phyloP scores from a whole-genome alignment of 35 echinoderm and acorn worm species.

The Stichopus chloronotus region DNA sequence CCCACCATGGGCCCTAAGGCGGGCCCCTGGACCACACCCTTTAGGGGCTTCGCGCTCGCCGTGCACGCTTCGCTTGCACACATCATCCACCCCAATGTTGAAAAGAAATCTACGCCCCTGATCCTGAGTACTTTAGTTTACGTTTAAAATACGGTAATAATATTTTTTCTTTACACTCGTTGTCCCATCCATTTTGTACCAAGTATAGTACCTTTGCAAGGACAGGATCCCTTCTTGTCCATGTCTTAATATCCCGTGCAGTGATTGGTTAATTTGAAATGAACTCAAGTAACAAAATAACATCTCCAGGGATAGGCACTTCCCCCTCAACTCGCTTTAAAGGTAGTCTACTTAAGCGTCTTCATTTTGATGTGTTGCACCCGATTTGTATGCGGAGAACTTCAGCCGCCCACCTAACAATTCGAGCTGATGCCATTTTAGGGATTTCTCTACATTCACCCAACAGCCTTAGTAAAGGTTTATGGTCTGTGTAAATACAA shows the following conservation, averaged over 20 bases:
- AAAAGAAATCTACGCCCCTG: not conserved
- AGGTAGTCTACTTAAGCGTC: conserved; percentile 68
- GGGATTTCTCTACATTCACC: conserved; percentile 23
- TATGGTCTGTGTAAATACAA: conserved; percentile 61
- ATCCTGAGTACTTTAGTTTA: conserved; percentile 23
- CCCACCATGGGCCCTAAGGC: no score
- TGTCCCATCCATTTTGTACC: conserved; percentile 50
- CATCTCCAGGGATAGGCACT: conserved; percentile 49
- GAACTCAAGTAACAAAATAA: conserved; percentile 31
- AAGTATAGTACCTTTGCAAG: not conserved
- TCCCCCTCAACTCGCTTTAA: not conserved
- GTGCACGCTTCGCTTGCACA: no score
- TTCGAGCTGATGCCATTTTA: conserved; percentile 53
- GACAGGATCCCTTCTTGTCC: conserved; percentile 40
- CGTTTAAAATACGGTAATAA: conserved; percentile 53
- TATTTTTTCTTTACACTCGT: conserved; percentile 1
- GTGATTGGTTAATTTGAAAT: not conserved
- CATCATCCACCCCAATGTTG: no score
- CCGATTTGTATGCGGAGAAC: conserved; percentile 65
- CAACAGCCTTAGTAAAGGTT: conserved; percentile 61
- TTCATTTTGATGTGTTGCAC: conserved; percentile 32
- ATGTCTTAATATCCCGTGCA: not conserved
- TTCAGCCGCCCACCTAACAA: conserved; percentile 59
- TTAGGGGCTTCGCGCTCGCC: no score
- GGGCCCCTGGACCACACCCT: no score